Percentiles rank a stretch among this genome's conserved stretches.
These are phyloP conservation scores for Sebastes matsubarae DNA, from an alignment of 2,797 vertebrate genomes.

Conservation along the genomic window DNA sequence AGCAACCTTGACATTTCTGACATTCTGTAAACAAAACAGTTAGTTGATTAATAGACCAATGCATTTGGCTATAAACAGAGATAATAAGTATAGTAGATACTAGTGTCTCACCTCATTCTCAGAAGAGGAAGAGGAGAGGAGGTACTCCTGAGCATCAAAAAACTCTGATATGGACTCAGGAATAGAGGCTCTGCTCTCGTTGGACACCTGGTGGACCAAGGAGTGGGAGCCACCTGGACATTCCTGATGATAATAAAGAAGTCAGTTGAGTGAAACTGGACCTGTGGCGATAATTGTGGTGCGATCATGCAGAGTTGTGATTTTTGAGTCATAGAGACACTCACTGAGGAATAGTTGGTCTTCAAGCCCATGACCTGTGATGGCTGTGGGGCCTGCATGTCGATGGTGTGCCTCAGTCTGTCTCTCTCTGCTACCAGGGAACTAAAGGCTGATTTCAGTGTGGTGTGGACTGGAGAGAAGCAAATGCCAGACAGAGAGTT, in stretches of 20 bases:
- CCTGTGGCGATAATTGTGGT: not conserved
- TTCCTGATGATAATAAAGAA: slow-evolving; percentile 80
- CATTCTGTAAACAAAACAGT: not conserved
- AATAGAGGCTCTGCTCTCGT: slow-evolving; percentile 91
- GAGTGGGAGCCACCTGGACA: slow-evolving; percentile 79
- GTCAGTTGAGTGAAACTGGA: not conserved
- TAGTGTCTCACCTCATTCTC: slow-evolving; percentile 92
- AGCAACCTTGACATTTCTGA: not conserved
- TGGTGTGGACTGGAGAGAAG: slow-evolving; percentile 86
- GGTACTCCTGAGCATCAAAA: slow-evolving; percentile 95
- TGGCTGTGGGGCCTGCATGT: slow-evolving; percentile 83
- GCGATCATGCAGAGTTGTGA: not conserved
- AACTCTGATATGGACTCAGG: slow-evolving; percentile 96
- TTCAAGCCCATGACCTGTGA: slow-evolving; percentile 89
- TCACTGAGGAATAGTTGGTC: slow-evolving; percentile 83
- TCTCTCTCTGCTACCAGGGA: slow-evolving; percentile 88
- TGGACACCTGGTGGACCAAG: slow-evolving; percentile 92
- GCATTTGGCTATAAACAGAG: not conserved
- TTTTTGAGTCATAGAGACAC: slow-evolving; percentile 53
- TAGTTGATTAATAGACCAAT: not conserved
- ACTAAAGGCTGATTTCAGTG: slow-evolving; percentile 90
- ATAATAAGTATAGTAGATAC: not conserved
- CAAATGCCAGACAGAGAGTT: slow-evolving; percentile 30
- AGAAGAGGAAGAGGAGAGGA: slow-evolving; percentile 97
- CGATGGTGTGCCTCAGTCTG: slow-evolving; percentile 87